Conservation (phyloP, 2,888 invertebrate genomes). For the Linnaemya vulpina region DNA sequence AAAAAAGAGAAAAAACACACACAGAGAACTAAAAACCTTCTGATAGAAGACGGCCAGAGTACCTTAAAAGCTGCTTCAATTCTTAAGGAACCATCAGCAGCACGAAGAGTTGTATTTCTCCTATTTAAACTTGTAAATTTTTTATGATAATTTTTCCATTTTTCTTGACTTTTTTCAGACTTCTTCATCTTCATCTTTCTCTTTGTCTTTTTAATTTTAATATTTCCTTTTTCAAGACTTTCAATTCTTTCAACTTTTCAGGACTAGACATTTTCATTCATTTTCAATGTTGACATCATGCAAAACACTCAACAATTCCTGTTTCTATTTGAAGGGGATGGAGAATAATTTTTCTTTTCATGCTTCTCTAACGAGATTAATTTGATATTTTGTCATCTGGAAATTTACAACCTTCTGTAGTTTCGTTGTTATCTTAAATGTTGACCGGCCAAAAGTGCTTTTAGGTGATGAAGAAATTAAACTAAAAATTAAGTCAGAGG, state of each 20-base stretch:
- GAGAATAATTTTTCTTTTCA: neutral
- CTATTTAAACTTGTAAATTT: constrained; percentile 4
- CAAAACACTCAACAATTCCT: constrained; percentile 42
- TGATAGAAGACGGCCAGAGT: constrained; percentile 21
- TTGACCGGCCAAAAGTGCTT: neutral
- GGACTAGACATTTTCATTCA: constrained; percentile 55
- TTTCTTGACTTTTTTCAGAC: constrained; percentile 5
- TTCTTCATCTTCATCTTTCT: constrained; percentile 13
- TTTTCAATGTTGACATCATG: constrained; percentile 60
- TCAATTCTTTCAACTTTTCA: constrained; percentile 10
- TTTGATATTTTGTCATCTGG: neutral
- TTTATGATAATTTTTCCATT: constrained; percentile 18
- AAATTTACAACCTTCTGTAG: constrained; percentile 10
- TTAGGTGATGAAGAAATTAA: neutral
- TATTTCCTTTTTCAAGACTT: neutral
- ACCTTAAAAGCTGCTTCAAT: constrained; percentile 43
- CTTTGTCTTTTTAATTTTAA: constrained; percentile 1
- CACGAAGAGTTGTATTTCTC: constrained; percentile 13
- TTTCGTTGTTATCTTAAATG: neutral
- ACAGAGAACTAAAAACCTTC: neutral
- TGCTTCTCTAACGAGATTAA: neutral
- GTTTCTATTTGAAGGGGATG: neutral
- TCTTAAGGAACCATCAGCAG: constrained; percentile 4
- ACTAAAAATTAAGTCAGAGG: neutral
- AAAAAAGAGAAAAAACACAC: neutral